Evolutionary conservation across 2,797 vertebrate species (phyloP).

Genomic region (Sebastes jordani): DNA sequence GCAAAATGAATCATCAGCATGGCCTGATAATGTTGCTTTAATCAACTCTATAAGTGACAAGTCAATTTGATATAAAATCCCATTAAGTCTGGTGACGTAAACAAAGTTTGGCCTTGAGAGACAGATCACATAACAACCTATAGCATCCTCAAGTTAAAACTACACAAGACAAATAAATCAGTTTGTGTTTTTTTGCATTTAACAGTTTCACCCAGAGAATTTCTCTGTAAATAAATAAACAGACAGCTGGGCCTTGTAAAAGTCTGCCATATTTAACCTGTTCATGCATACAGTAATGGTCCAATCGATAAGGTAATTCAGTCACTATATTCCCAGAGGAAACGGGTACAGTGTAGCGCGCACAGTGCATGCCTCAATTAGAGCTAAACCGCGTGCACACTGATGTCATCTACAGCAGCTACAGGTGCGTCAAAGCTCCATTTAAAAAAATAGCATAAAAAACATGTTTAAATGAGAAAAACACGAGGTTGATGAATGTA

Average conservation of each 20-base stretch:
- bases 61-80: neutral
- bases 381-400: conserved; percentile 20
- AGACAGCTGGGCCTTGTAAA: neutral
- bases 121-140: neutral
- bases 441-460: neutral
- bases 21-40: neutral
- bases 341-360: neutral
- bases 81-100: neutral
- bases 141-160: neutral
- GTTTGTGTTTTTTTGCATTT: neutral
- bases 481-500: conserved; percentile 34
- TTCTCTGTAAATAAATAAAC: conserved; percentile 1
- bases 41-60: neutral
- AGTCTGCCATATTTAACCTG: conserved; percentile 17
- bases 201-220: neutral
- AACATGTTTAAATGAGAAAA: neutral
- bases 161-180: neutral
- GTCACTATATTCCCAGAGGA: conserved; percentile 16
- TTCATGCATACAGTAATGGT: conserved; percentile 16
- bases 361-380: conserved; percentile 37
- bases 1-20: neutral
- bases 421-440: conserved; percentile 43
- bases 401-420: conserved; percentile 18
- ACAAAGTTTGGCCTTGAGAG: neutral
- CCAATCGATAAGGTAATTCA: conserved; percentile 31